Evolutionary conservation across 1,140 invertebrate genomes (phyloP).

Genomic region (Cyphomyrmex costatus): DNA sequence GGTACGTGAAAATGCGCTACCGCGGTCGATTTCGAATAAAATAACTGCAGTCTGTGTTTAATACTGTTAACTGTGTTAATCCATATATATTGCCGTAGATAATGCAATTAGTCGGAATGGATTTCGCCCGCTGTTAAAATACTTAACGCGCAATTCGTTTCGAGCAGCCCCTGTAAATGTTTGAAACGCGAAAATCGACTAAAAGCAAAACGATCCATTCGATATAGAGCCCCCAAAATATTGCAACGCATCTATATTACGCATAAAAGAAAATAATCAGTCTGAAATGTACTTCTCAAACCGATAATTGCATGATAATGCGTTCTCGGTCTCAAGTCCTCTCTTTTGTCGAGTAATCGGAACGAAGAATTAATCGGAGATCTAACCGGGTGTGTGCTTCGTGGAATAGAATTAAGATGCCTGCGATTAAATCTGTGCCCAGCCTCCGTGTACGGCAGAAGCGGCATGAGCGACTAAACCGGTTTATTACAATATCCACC

Average conservation of each 20-base stretch:
- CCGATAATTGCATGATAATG: not conserved
- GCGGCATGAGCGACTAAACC: slow-evolving; percentile 14
- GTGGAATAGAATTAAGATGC: slow-evolving; percentile 44
- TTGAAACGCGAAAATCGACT: not conserved
- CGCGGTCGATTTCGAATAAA: slow-evolving; percentile 37
- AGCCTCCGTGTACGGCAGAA: not conserved
- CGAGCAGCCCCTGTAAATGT: slow-evolving; percentile 20
- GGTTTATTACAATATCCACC: slow-evolving; percentile 53
- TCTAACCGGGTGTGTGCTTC: slow-evolving; percentile 22
- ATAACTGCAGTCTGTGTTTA: slow-evolving; percentile 34
- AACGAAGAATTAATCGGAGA: slow-evolving; percentile 40
- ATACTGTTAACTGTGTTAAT: slow-evolving; percentile 36
- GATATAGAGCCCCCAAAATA: not conserved
- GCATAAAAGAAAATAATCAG: not conserved
- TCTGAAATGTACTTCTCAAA: not conserved
- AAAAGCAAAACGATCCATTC: slow-evolving; percentile 19
- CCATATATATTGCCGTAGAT: slow-evolving; percentile 44
- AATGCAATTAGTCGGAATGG: slow-evolving; percentile 54
- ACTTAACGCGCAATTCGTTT: slow-evolving; percentile 52
- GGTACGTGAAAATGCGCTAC: slow-evolving; percentile 11
- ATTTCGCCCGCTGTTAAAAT: slow-evolving; percentile 49
- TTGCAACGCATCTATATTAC: not conserved
- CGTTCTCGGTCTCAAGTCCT: not conserved
- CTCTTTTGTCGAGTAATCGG: not conserved
- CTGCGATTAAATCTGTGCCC: slow-evolving; percentile 37